Base-by-base conservation (phyloP, 2,888 invertebrate species). In the Hyposoter didymator region DNA sequence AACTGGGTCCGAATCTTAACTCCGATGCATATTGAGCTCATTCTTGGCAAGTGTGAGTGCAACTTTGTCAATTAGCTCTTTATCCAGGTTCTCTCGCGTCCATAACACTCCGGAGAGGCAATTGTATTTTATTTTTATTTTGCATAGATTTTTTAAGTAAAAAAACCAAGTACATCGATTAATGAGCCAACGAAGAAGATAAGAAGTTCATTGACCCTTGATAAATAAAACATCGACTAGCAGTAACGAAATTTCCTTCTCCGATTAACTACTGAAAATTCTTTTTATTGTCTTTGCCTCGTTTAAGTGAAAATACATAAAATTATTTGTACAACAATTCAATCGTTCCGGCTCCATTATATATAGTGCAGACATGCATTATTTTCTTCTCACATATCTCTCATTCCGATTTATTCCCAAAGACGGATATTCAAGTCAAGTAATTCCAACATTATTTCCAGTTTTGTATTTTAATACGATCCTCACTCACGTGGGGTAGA, bases 61-160 rank as follows among this genome's bases (percentile, higher is more conserved):
- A 55, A 80, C 66, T 72, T 66, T 74, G 64, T 52, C 47, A 80
- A 74, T 80, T 73, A 73, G 59, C 73, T 35, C 62, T 59, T 59
- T 28, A 59, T 59, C 28, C 59, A 14, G 14, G 14, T 59, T 55
- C 55, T 14, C 17, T 47, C 47, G 47, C 32, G 14, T 49, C 47
- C 22, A 32, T 28, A 19, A 67, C 22, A 28, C 17, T 47, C n/a
- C 70, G 6, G 70, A 17, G 10, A 35, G 28, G 52, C 47, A 2
- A 49, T 49, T 70, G 47, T 17, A 35, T 52, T n/a, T n/a, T 35
- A 35, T 70, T 32, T 35, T 35, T n/a, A 45, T 43, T 45, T 45
- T 12, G 5, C 10, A 3, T 22, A 14, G 22, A 39, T 67, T 19
- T 67, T 67, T 22, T 45, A 45, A 1, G 14, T 6, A 14, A 45